A percentile compares a stretch with the other conserved stretches of the same genome.
phyloP scores from a whole-genome alignment of 2,113 vertebrate genomes.

The Pantherophis guttatus region DNA sequence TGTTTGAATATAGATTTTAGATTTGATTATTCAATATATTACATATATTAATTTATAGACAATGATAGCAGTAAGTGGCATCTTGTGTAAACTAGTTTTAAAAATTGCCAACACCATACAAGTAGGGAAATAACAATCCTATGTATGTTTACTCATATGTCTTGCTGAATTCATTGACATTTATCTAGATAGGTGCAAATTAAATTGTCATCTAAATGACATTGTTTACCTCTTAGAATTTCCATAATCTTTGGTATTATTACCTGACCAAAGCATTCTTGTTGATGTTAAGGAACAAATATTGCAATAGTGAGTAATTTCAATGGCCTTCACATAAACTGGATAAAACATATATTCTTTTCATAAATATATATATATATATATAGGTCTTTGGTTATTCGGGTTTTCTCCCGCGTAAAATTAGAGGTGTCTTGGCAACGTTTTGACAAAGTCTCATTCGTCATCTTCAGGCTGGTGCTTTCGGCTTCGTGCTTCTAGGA shows the following conservation, averaged over 20 bases:
- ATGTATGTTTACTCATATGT: neutral
- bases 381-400: no score
- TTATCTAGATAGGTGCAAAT: neutral
- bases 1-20: conserved; percentile 60
- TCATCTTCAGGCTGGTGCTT: no score
- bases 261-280: neutral
- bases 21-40: conserved; percentile 54
- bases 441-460: no score
- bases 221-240: conserved; percentile 32
- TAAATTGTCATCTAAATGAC: conserved; percentile 27
- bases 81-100: conserved; percentile 41
- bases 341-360: neutral
- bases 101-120: conserved; percentile 42
- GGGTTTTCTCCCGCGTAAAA: no score
- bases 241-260: neutral
- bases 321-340: neutral
- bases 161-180: neutral
- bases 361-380: neutral
- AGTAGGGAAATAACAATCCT: neutral
- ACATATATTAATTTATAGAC: conserved; percentile 55
- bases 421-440: no score
- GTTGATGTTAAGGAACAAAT: neutral
- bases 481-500: no score
- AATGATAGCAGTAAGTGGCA: conserved; percentile 39
- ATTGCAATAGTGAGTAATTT: neutral